Evolutionary conservation across 2,888 invertebrate species (phyloP).

Genomic region (Monochamus alternatus): DNA sequence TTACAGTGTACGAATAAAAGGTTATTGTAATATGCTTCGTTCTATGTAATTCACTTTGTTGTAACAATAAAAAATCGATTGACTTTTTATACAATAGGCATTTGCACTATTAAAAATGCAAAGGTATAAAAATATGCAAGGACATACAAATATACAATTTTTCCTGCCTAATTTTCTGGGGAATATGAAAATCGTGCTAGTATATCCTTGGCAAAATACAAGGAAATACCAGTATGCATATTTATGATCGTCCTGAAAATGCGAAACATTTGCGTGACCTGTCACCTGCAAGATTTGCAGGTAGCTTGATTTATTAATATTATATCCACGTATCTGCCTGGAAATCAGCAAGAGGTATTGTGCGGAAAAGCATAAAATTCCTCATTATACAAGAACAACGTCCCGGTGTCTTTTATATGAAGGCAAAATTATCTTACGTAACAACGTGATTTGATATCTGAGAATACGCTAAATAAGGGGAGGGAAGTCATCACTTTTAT

Average conservation of each 20-base stretch:
- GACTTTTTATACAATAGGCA: too few relatives aligned
- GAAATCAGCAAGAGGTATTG: constrained; percentile 1
- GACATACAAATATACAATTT: too few relatives aligned
- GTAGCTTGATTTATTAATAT: constrained; percentile 10
- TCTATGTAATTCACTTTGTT: too few relatives aligned
- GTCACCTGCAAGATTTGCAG: constrained; percentile 1
- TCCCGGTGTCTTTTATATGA: background rate
- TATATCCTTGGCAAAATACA: background rate
- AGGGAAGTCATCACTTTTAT: background rate
- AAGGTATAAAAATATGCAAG: too few relatives aligned
- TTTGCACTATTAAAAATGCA: too few relatives aligned
- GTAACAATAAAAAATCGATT: too few relatives aligned
- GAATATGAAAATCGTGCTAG: background rate
- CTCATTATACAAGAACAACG: background rate
- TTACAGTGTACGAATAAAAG: too few relatives aligned
- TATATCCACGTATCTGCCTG: constrained; percentile 9
- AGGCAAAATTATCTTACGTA: background rate
- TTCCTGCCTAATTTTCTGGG: too few relatives aligned
- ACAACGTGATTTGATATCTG: background rate
- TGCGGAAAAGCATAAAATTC: constrained; percentile 5
- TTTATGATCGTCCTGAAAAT: constrained; percentile 6
- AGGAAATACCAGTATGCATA: background rate
- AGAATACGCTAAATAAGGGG: background rate
- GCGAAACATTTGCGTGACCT: constrained; percentile 15
- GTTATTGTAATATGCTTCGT: too few relatives aligned